phyloP scores from a whole-genome alignment of 1,140 invertebrate species.

The Coenobita brevimanus region DNA sequence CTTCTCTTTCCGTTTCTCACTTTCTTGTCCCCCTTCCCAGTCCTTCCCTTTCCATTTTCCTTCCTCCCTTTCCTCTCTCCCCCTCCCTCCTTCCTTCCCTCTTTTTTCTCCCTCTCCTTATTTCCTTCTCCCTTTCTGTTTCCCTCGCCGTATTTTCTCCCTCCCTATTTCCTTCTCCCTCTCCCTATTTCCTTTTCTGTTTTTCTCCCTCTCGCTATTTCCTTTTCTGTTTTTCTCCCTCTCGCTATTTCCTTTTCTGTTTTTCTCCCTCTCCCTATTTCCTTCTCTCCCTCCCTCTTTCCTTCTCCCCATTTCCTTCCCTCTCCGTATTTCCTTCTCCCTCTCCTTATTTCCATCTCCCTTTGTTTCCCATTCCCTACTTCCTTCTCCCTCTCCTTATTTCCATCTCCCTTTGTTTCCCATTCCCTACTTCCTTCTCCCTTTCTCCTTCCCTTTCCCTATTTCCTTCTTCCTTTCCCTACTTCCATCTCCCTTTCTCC shows the following conservation, averaged over 20 bases:
- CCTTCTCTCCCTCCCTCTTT: no score
- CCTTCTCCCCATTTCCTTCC: background rate
- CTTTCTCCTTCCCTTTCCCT: background rate
- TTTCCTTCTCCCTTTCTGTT: background rate
- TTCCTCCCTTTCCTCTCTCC: background rate
- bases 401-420: no score
- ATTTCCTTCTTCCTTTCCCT: background rate
- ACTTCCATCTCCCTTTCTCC: background rate
- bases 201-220: no score
- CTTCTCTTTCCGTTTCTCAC: background rate
- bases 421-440: background rate
- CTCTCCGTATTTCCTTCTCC: background rate
- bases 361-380: background rate
- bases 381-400: background rate
- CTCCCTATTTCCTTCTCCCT: background rate
- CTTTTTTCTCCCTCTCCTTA: background rate
- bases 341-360: background rate
- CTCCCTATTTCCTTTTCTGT: no score
- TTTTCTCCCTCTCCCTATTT: background rate
- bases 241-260: no score
- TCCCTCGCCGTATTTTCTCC: no score
- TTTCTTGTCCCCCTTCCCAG: background rate
- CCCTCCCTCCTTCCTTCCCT: background rate
- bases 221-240: no score
- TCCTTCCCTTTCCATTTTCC: slow-evolving; percentile 15